phyloP scores from a whole-genome alignment of 2,888 invertebrate genomes.

The Axea sp. region DNA sequence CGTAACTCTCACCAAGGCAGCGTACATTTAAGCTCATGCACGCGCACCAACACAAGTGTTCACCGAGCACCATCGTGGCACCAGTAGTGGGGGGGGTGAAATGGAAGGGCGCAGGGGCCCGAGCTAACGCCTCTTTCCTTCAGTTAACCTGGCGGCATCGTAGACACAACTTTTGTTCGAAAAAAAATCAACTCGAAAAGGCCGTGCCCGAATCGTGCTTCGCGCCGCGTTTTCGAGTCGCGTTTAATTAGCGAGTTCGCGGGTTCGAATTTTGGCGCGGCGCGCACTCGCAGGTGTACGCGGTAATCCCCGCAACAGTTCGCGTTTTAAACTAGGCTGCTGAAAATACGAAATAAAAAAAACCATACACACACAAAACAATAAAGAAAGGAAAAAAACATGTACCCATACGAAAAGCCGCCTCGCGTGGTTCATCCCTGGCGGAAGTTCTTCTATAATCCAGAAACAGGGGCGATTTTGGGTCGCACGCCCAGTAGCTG shows the following conservation, averaged over 20 bases:
- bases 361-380: neutral
- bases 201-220: slow-evolving; percentile 35
- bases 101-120: slow-evolving; percentile 61
- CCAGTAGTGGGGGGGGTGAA: slow-evolving; percentile 52
- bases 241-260: slow-evolving; percentile 30
- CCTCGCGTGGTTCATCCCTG: slow-evolving; percentile 74
- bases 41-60: slow-evolving; percentile 14
- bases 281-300: slow-evolving; percentile 19
- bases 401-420: slow-evolving; percentile 81
- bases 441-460: slow-evolving; percentile 81
- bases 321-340: slow-evolving; percentile 16
- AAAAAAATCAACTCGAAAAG: slow-evolving; percentile 46
- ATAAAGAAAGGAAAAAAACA: slow-evolving; percentile 57
- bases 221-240: slow-evolving; percentile 24
- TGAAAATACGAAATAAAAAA: slow-evolving; percentile 76
- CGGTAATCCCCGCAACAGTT: neutral
- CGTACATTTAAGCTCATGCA: slow-evolving; percentile 1
- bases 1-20: slow-evolving; percentile 26
- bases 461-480: slow-evolving; percentile 81
- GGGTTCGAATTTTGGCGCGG: slow-evolving; percentile 41
- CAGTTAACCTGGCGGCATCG: slow-evolving; percentile 75
- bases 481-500: slow-evolving; percentile 83
- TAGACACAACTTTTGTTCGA: slow-evolving; percentile 66
- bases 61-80: slow-evolving; percentile 35
- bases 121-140: slow-evolving; percentile 64